phyloP scores from a whole-genome alignment of 2,888 invertebrate genomes.

The Volucella bombylans region DNA sequence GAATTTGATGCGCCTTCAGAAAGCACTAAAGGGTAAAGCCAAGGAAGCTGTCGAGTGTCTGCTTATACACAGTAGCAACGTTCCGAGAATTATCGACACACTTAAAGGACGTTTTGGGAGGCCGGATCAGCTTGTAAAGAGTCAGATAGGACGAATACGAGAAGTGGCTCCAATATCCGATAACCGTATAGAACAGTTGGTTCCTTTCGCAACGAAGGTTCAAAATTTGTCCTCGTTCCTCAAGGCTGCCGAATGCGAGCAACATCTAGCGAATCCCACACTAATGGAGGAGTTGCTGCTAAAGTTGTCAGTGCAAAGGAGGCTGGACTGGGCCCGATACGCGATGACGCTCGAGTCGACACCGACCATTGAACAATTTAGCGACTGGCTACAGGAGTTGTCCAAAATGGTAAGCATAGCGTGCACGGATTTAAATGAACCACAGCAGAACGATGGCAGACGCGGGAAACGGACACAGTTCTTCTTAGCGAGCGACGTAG shows the following conservation, averaged over 20 bases:
- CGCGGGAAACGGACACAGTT: too few species aligned
- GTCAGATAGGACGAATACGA: slow-evolving; percentile 29
- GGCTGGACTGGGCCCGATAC: slow-evolving; percentile 40
- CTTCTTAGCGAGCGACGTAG: too few species aligned
- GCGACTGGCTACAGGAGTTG: slow-evolving; percentile 49
- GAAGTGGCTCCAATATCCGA: slow-evolving; percentile 31
- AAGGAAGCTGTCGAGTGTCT: not conserved
- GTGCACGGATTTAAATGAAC: too few species aligned
- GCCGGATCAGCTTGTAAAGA: slow-evolving; percentile 19
- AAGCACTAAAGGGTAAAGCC: not conserved
- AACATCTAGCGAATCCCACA: slow-evolving; percentile 59
- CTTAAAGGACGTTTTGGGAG: slow-evolving; percentile 19
- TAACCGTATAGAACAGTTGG: slow-evolving; percentile 38
- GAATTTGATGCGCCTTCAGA: not conserved
- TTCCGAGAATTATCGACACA: slow-evolving; percentile 12
- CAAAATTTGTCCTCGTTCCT: slow-evolving; percentile 62
- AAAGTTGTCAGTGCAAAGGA: slow-evolving; percentile 54
- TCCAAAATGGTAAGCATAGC: slow-evolving; percentile 17
- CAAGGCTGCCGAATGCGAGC: slow-evolving; percentile 41
- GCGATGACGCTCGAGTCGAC: slow-evolving; percentile 22
- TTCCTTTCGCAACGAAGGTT: slow-evolving; percentile 61
- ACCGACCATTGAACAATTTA: slow-evolving; percentile 31
- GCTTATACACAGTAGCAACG: slow-evolving; percentile 31
- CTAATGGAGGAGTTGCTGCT: slow-evolving; percentile 59
- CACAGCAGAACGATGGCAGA: too few species aligned